phyloP scores from a whole-genome alignment of 2,113 vertebrate species.

The Phoxinus phoxinus region DNA sequence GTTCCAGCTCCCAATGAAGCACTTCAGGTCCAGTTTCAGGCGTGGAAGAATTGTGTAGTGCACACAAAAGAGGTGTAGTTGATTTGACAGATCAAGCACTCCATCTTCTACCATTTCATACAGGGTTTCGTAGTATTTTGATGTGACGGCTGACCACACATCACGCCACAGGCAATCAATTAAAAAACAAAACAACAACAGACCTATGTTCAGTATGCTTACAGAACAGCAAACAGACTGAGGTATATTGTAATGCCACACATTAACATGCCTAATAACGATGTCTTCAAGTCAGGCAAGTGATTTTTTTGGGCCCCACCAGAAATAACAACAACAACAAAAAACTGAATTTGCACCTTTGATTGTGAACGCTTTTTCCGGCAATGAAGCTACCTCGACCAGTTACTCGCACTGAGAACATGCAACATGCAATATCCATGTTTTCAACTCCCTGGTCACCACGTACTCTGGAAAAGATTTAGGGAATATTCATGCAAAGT shows the following conservation, averaged over 20 bases:
- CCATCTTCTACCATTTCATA: neutral
- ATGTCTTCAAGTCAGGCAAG: neutral
- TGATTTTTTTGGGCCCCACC: neutral
- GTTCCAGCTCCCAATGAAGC: neutral
- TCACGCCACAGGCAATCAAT: neutral
- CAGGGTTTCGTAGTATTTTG: neutral
- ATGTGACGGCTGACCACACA: constrained; percentile 1
- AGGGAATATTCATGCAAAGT: neutral
- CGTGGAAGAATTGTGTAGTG: neutral
- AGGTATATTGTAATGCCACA: neutral
- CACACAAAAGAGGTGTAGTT: neutral
- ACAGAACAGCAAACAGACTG: neutral
- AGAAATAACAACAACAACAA: neutral
- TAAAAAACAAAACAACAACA: neutral
- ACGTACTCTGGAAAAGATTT: neutral
- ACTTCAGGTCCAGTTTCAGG: neutral
- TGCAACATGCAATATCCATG: neutral
- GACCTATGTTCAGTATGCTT: neutral
- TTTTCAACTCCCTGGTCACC: constrained; percentile 16
- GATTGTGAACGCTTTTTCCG: too few relatives aligned
- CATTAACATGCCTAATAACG: neutral
- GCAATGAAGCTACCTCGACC: constrained; percentile 17
- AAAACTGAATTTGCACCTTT: neutral
- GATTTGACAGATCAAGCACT: neutral
- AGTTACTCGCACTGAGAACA: constrained; percentile 6